A percentile compares a stretch with the other conserved stretches of the same genome.
Conservation (phyloP, 1,140 invertebrate species). For the Calosoma granatense region DNA sequence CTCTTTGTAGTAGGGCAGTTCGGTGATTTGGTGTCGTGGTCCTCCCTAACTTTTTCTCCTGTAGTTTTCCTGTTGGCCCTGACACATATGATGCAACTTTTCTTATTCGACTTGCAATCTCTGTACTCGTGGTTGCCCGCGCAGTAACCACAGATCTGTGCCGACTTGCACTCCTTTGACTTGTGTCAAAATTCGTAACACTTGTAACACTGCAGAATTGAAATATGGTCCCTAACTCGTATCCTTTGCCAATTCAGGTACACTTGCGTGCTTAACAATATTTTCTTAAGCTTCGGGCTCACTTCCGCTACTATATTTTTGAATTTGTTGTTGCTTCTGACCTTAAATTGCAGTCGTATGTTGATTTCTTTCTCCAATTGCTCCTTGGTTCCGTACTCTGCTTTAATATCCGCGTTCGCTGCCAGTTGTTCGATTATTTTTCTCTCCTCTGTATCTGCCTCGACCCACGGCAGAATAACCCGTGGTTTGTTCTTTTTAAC, state of each 20-base stretch:
- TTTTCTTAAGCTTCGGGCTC: not conserved
- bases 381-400: not conserved
- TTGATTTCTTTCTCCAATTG: not conserved
- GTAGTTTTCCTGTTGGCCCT: not conserved
- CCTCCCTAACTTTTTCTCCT: not conserved
- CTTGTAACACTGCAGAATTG: not conserved
- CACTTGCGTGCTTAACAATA: not conserved
- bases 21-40: not conserved
- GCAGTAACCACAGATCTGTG: not conserved
- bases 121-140: not conserved
- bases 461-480: not conserved
- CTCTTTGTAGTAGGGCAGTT: not conserved
- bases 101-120: not conserved
- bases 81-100: not conserved
- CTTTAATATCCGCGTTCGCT: not conserved
- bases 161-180: not conserved
- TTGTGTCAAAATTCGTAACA: not conserved
- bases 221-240: not conserved
- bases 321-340: not conserved
- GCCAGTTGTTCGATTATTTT: not conserved
- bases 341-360: not conserved
- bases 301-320: not conserved
- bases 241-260: not conserved
- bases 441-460: not conserved
- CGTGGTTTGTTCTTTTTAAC: not conserved